phyloP scores from a whole-genome alignment of 1,140 invertebrate species.

The Steinernema feltiae region DNA sequence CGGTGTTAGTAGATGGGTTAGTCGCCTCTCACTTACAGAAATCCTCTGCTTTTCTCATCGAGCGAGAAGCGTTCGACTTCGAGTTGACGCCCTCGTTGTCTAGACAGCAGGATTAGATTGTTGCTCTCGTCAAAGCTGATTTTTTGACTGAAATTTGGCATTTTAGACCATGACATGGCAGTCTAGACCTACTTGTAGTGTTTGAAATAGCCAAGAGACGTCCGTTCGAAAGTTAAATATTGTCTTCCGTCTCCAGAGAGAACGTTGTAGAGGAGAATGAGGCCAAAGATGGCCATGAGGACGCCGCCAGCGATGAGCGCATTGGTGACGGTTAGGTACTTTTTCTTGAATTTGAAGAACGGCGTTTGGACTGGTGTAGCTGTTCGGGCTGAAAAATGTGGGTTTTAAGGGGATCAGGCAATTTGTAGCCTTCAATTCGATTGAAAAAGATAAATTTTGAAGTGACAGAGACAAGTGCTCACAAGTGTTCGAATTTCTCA shows the following conservation, averaged over 20 bases:
- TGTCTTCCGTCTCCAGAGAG: neutral
- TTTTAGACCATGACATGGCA: neutral
- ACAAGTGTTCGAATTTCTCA: too few species aligned
- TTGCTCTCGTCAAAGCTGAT: constrained; percentile 6
- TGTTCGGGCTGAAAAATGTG: too few species aligned
- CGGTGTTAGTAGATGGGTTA: neutral
- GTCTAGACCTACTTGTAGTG: neutral
- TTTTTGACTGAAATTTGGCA: neutral
- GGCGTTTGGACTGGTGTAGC: neutral
- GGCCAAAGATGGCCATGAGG: neutral
- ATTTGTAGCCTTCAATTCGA: too few species aligned
- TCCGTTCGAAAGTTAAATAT: neutral
- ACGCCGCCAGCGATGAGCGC: neutral
- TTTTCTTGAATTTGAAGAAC: neutral
- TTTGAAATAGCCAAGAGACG: neutral
- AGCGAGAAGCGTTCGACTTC: neutral
- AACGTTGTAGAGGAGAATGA: neutral
- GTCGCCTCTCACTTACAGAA: neutral
- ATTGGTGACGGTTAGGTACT: neutral
- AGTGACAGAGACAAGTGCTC: too few species aligned
- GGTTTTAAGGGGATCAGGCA: too few species aligned
- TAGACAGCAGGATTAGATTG: neutral
- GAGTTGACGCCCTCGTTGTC: neutral
- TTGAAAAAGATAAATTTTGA: too few species aligned
- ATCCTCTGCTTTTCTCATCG: neutral